Conservation (phyloP, 2,113 vertebrate genomes). For the Heloderma charlesbogerti region DNA sequence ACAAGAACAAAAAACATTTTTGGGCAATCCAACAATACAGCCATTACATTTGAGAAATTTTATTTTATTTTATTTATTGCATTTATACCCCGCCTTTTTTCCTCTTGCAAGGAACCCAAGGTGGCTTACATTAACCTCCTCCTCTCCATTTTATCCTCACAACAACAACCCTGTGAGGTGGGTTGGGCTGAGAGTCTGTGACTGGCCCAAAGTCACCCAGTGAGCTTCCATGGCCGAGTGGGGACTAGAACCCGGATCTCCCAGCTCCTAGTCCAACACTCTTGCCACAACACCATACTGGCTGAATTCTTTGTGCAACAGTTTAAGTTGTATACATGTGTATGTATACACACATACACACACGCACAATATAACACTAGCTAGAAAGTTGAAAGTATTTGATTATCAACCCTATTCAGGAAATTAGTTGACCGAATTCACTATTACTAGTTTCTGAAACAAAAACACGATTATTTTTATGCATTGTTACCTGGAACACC, state of each 20-base stretch:
- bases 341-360: neutral
- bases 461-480: conserved; percentile 68
- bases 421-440: conserved; percentile 41
- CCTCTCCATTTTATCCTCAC: no score
- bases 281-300: neutral
- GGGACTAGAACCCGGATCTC: no score
- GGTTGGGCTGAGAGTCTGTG: no score
- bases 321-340: neutral
- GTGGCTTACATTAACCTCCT: no score
- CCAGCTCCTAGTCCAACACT: no score
- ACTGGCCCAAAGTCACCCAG: no score
- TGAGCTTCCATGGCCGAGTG: no score
- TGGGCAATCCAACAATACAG: neutral
- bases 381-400: neutral
- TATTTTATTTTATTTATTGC: no score
- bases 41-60: conserved; percentile 6
- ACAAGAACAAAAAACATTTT: neutral
- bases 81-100: no score
- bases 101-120: no score
- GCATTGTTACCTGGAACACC: conserved; percentile 65
- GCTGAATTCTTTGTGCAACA: neutral
- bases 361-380: neutral
- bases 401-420: neutral
- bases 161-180: no score
- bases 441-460: conserved; percentile 60